Percentiles rank a stretch among this genome's conserved stretches.
Evolutionary conservation across 2,888 invertebrate genomes (phyloP).

Genomic region (Ethmia dodecea): DNA sequence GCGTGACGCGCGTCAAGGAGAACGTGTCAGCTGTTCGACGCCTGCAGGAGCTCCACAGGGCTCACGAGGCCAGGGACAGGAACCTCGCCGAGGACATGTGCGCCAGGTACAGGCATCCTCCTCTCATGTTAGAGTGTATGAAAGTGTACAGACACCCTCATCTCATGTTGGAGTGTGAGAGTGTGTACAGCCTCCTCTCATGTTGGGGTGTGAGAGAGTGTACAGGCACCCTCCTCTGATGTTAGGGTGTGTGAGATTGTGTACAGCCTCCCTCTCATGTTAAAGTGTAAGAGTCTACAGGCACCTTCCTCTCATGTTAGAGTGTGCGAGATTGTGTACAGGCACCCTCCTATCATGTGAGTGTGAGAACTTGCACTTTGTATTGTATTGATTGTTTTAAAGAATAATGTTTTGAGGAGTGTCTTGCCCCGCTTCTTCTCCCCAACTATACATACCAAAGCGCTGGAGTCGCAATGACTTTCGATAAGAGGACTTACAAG

Average conservation of each 20-base stretch:
- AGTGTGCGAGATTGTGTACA: no score
- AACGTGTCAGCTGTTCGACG: constrained; percentile 79
- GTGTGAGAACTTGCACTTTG: no score
- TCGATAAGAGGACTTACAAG: no score
- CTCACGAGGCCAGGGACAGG: constrained; percentile 86
- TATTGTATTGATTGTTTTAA: no score
- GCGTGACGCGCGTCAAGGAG: constrained; percentile 79
- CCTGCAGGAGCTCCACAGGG: constrained; percentile 79
- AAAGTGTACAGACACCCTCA: neutral
- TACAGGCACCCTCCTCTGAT: neutral
- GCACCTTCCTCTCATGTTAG: neutral
- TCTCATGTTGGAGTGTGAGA: neutral
- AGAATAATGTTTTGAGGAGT: no score
- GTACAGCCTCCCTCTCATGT: neutral
- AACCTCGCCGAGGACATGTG: constrained; percentile 89
- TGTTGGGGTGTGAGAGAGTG: neutral
- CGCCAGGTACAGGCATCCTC: no score
- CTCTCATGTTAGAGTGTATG: no score
- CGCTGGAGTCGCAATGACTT: no score
- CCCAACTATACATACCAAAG: no score
- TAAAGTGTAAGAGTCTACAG: neutral
- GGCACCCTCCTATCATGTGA: no score
- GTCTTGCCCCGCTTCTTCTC: no score
- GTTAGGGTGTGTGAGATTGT: neutral
- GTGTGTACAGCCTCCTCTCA: neutral